Conservation (phyloP, 2,797 vertebrate species). For the Sarcophilus harrisii region DNA sequence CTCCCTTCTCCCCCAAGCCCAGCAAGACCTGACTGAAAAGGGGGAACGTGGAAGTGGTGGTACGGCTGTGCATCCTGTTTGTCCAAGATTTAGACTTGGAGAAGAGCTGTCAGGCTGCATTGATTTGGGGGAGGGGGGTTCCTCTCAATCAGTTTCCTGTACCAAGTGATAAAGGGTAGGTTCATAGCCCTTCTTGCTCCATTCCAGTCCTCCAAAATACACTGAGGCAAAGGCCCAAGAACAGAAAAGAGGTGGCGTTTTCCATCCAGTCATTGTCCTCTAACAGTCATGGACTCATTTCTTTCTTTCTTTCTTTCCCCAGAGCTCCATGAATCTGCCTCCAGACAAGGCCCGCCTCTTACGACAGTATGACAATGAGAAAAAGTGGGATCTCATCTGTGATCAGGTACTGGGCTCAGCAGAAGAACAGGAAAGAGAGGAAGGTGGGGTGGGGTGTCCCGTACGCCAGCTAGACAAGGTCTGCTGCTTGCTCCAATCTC, state of each 20-base stretch:
- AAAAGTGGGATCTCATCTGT: constrained; percentile 96
- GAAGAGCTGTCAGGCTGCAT: not conserved
- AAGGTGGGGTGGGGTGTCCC: not conserved
- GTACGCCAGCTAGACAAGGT: constrained; percentile 11
- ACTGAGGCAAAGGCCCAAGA: not conserved
- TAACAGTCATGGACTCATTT: not conserved
- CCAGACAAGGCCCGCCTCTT: constrained; percentile 95
- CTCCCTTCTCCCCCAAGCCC: not conserved
- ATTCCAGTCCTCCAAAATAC: not conserved
- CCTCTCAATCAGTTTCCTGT: not conserved
- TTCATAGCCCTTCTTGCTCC: not conserved
- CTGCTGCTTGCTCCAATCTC: not conserved
- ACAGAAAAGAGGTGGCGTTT: not conserved
- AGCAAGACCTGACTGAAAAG: not conserved
- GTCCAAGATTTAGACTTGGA: not conserved
- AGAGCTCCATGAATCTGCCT: constrained; percentile 98
- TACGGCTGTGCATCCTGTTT: not conserved
- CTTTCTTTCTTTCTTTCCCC: constrained; percentile 51
- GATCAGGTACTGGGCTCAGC: constrained; percentile 88
- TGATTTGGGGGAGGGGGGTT: no score
- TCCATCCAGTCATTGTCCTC: not conserved
- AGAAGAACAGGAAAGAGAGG: not conserved
- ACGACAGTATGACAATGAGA: constrained; percentile 96
- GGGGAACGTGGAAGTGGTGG: not conserved
- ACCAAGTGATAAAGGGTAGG: not conserved